Conservation (phyloP, 2,888 invertebrate species). For the Meta bourneti region DNA sequence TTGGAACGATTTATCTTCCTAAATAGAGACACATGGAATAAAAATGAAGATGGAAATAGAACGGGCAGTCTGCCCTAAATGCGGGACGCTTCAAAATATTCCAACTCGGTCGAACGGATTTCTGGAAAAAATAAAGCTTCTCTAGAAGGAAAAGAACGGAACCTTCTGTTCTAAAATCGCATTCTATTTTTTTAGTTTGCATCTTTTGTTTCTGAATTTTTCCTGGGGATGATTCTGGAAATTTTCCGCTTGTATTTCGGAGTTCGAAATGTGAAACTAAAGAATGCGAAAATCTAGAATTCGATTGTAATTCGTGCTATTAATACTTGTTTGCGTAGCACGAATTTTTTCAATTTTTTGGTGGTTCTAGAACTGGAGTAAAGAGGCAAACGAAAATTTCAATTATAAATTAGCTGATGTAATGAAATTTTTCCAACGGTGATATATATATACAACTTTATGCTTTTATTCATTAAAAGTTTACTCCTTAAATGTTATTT, state of each 20-base stretch:
- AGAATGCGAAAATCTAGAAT: not conserved
- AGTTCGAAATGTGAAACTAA: not conserved
- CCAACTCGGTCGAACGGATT: conserved; percentile 50
- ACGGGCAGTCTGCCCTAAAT: conserved; percentile 50
- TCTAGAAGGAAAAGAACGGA: not conserved
- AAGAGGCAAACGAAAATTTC: not conserved
- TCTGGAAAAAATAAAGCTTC: conserved; percentile 3
- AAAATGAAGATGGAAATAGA: conserved; percentile 9
- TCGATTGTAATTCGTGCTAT: not conserved
- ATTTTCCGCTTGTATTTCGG: not conserved
- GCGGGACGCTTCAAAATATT: conserved; percentile 45
- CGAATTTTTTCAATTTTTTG: not conserved
- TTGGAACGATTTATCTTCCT: conserved; percentile 27
- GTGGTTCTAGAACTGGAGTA: not conserved
- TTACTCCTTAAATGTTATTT: no score
- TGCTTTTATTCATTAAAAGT: no score
- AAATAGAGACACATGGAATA: conserved; percentile 7
- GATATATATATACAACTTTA: no score
- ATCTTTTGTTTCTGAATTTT: not conserved
- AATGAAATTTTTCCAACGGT: no score
- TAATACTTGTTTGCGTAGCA: not conserved
- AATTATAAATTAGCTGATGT: no score
- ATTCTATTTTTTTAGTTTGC: conserved; percentile 8
- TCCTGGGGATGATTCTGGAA: not conserved
- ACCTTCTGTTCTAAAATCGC: conserved; percentile 37